phyloP scores from a whole-genome alignment of 1,140 invertebrate species.

The Panulirus ornatus region DNA sequence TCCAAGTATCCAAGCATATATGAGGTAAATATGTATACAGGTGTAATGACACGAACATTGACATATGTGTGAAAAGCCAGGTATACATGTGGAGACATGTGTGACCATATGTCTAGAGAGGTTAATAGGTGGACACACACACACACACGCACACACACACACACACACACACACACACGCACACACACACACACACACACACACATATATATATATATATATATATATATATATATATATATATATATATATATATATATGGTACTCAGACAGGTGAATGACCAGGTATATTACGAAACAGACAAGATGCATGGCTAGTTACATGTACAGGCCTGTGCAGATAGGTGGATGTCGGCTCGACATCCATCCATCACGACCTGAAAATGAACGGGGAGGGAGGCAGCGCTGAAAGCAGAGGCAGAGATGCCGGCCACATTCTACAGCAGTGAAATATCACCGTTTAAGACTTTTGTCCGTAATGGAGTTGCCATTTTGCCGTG shows the following conservation, averaged over 20 bases:
- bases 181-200: background rate
- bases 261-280: too few species aligned
- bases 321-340: background rate
- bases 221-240: background rate
- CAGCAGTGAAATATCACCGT: background rate
- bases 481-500: background rate
- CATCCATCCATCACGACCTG: too few species aligned
- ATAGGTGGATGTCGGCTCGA: background rate
- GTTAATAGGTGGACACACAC: too few species aligned
- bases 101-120: too few species aligned
- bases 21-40: too few species aligned
- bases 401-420: background rate
- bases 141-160: too few species aligned
- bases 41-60: too few species aligned
- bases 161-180: background rate
- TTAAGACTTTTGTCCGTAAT: background rate
- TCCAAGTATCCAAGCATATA: too few species aligned
- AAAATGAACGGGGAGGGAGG: background rate
- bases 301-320: background rate
- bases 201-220: background rate
- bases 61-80: too few species aligned
- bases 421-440: background rate
- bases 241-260: too few species aligned
- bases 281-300: too few species aligned
- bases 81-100: too few species aligned